Evolutionary conservation across 1,140 invertebrate genomes (phyloP).

Genomic region (Drosophila funebris): DNA sequence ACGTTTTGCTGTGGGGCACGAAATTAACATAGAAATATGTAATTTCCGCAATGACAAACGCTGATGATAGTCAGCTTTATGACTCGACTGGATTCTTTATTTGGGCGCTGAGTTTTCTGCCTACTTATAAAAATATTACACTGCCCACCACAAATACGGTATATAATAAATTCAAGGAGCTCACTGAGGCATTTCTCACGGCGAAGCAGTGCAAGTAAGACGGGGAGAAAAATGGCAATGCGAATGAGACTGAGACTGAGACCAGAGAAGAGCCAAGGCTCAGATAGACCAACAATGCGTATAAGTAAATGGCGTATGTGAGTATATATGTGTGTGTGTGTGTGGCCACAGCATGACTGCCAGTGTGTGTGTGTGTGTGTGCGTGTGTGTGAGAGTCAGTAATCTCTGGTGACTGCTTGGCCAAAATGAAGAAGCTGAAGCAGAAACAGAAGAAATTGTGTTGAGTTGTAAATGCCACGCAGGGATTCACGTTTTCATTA

Average conservation of each 20-base stretch:
- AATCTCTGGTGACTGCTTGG: slow-evolving; percentile 54
- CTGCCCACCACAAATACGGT: slow-evolving; percentile 16
- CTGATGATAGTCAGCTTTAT: slow-evolving; percentile 67
- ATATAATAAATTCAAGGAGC: slow-evolving; percentile 70
- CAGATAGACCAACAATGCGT: slow-evolving; percentile 13
- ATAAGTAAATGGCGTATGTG: slow-evolving; percentile 9
- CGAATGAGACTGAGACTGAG: neutral
- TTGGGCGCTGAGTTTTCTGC: neutral
- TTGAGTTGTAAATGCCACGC: slow-evolving; percentile 78
- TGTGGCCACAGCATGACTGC: slow-evolving; percentile 19
- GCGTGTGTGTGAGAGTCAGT: slow-evolving; percentile 30
- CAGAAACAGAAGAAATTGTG: slow-evolving; percentile 58
- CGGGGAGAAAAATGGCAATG: neutral
- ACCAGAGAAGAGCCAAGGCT: neutral
- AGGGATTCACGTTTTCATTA: slow-evolving; percentile 82
- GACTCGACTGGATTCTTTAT: slow-evolving; percentile 52
- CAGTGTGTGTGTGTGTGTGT: slow-evolving; percentile 9
- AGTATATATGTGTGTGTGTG: slow-evolving; percentile 19
- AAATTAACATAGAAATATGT: slow-evolving; percentile 78
- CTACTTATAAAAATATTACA: slow-evolving; percentile 68
- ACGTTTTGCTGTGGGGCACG: slow-evolving; percentile 31
- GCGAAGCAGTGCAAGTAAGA: slow-evolving; percentile 23
- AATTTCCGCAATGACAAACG: slow-evolving; percentile 69
- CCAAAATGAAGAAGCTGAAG: neutral
- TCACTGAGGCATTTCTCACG: too few species aligned